phyloP scores from a whole-genome alignment of 2,888 invertebrate genomes.

The Agrypnus murinus region DNA sequence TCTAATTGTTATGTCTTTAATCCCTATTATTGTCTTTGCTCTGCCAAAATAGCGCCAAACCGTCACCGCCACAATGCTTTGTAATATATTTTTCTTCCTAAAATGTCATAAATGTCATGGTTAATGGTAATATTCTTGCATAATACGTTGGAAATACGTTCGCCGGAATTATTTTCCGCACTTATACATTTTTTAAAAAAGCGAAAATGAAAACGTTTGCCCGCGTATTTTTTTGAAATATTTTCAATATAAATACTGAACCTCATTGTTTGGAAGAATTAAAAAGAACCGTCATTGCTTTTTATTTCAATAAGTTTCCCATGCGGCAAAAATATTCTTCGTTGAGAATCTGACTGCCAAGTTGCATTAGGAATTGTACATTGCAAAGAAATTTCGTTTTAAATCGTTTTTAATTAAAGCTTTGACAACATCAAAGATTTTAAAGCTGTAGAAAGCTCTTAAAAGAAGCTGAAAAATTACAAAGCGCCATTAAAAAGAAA shows the following conservation, averaged over 20 bases:
- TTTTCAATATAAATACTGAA: slow-evolving; percentile 35
- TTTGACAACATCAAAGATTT: slow-evolving; percentile 50
- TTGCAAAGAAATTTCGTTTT: slow-evolving; percentile 31
- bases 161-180: slow-evolving; percentile 47
- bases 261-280: slow-evolving; percentile 17
- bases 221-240: slow-evolving; percentile 37
- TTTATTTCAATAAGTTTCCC: not conserved
- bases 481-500: slow-evolving; percentile 56
- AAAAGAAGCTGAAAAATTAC: slow-evolving; percentile 52
- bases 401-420: slow-evolving; percentile 50
- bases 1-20: slow-evolving; percentile 70
- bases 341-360: not conserved
- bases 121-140: slow-evolving; percentile 55
- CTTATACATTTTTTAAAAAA: slow-evolving; percentile 36
- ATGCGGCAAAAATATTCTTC: not conserved
- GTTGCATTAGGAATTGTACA: not conserved
- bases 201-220: slow-evolving; percentile 43
- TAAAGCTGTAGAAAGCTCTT: slow-evolving; percentile 44
- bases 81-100: slow-evolving; percentile 61
- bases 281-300: not conserved
- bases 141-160: slow-evolving; percentile 50
- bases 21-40: slow-evolving; percentile 70
- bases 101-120: slow-evolving; percentile 61
- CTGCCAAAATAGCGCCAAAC: slow-evolving; percentile 67
- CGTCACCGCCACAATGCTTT: slow-evolving; percentile 67